Conservation (phyloP, 2,797 vertebrate genomes). For the Delichon dasypus region DNA sequence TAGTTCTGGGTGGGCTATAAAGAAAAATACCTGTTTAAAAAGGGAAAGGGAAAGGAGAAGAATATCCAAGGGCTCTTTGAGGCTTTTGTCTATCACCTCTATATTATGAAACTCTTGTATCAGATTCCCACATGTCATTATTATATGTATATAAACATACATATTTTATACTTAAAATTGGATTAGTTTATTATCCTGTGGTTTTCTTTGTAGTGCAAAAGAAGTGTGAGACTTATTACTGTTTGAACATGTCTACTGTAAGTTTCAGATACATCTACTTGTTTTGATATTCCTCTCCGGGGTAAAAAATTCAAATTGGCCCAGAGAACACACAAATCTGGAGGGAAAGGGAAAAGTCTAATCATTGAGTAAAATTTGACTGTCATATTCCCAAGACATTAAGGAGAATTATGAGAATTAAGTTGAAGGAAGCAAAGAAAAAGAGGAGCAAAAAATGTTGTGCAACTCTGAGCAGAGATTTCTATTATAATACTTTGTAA, state of each 20-base stretch:
- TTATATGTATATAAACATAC: conserved; percentile 23
- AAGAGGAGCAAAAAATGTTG: not conserved
- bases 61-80: not conserved
- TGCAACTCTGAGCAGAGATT: not conserved
- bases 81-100: conserved; percentile 18
- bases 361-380: not conserved
- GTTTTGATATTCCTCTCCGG: conserved; percentile 16
- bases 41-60: not conserved
- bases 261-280: conserved; percentile 16
- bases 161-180: conserved; percentile 46
- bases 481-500: not conserved
- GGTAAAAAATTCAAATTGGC: conserved; percentile 21
- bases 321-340: not conserved
- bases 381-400: conserved; percentile 5
- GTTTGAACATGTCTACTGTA: conserved; percentile 30
- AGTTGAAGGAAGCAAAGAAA: not conserved
- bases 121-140: conserved; percentile 47
- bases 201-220: conserved; percentile 66
- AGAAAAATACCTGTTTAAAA: not conserved
- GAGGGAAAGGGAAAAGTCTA: not conserved
- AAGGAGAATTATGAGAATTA: not conserved
- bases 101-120: not conserved
- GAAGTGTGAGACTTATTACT: conserved; percentile 34
- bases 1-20: not conserved
- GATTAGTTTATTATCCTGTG: conserved; percentile 32